These are phyloP conservation scores for Zele albiditarsus DNA, from an alignment of 2,888 invertebrate species.

Conservation along the genomic window DNA sequence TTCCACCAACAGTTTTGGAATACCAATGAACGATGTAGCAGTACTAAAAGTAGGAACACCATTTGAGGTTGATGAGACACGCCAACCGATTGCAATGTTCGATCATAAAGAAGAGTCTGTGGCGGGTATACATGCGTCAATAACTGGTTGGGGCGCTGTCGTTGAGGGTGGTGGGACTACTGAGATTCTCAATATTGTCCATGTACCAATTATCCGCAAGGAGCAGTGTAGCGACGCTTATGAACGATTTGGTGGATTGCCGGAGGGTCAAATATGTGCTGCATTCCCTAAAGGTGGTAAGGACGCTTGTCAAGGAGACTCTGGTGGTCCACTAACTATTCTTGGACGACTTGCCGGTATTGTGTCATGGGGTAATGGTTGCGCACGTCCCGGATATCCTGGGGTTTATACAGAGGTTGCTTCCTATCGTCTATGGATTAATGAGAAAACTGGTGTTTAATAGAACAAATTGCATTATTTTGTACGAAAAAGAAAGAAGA, in stretches of 20 bases:
- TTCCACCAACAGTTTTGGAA: constrained; percentile 64
- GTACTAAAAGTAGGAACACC: constrained; percentile 74
- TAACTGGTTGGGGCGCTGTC: constrained; percentile 60
- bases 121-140: constrained; percentile 49
- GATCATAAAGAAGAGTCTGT: constrained; percentile 58
- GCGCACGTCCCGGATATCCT: constrained; percentile 73
- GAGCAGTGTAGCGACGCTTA: constrained; percentile 74
- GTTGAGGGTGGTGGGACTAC: constrained; percentile 52
- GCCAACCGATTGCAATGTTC: constrained; percentile 73
- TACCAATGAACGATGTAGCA: constrained; percentile 74
- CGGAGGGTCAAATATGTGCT: constrained; percentile 76
- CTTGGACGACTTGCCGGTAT: constrained; percentile 59
- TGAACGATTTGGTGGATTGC: constrained; percentile 52
- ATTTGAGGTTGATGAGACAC: constrained; percentile 72
- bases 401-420: constrained; percentile 75
- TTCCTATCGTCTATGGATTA: constrained; percentile 71
- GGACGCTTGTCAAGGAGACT: constrained; percentile 60
- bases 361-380: constrained; percentile 75
- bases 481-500: not conserved
- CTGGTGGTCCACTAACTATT: constrained; percentile 60
- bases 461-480: not conserved
- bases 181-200: constrained; percentile 73
- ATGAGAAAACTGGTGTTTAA: constrained; percentile 47
- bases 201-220: constrained; percentile 76
- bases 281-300: constrained; percentile 76